Evolutionary conservation across 1,140 invertebrate species (phyloP), one percentile per base, ranked within the genome.

Genomic region (Drosophila rhopaloa): DNA sequence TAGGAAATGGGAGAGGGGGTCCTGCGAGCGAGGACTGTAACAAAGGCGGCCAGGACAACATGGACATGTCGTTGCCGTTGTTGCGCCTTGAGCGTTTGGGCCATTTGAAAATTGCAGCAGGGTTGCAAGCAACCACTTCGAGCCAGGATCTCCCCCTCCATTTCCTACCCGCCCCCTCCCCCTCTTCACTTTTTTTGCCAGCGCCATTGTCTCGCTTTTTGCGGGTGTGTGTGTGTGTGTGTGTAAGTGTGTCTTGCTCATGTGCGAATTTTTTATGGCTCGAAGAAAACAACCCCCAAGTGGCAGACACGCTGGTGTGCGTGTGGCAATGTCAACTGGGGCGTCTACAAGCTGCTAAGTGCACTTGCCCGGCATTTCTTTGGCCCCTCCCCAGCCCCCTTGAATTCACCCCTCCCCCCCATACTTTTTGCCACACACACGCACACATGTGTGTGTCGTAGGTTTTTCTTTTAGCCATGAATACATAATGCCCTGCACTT

Each of bases 321-420:
- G 54, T 68, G 68, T 80, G 84, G 83, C 83, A 89, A 88, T 89
- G 83, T 88, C 83, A 88, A 88, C 84, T 89, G 84, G 79, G 83
- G 84, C 84, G 83, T 78, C 84, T 89, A 84, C 84, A 89, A 80
- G 83, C 83, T 80, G 83, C 83, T 86, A 86, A 88, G 84, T 88
- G 83, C 83, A 88, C 84, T 88, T 83, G 80, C 84, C 84, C 84
- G 81, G 68, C 70, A 67, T 85, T 83, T 88, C 84, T 58, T 79
- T 70, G 29, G 14, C 38, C 75, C 24, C 44, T 14, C n/a, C 44
- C 32, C 29, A 8, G 8, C 29, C 29, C 29, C 47, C 11, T 1
- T 24, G 6, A 38, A 10, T n/a, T 0, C 4, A 8, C 40, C 0
- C 5, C 19, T 16, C 41, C 6, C 3, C 4, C 7, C 4, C 29